Percentiles rank a stretch among this genome's conserved stretches.
Conservation (phyloP, 1,140 invertebrate species). For the Halesus radiatus region DNA sequence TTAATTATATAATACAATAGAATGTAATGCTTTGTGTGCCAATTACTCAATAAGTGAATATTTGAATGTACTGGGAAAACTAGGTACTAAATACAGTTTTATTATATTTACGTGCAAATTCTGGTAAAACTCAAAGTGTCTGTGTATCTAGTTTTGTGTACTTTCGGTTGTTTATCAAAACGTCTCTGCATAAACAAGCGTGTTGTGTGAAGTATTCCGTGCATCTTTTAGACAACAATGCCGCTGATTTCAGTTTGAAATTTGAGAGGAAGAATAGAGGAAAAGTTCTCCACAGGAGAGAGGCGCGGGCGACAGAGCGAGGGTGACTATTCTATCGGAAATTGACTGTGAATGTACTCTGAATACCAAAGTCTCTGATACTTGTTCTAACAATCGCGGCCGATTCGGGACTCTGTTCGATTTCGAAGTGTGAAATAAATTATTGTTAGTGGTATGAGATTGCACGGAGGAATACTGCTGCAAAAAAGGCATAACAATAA, state of each 20-base stretch:
- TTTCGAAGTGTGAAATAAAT: not conserved
- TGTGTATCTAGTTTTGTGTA: too few relatives aligned
- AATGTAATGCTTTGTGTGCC: too few relatives aligned
- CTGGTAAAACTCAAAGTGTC: too few relatives aligned
- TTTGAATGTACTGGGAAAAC: too few relatives aligned
- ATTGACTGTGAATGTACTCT: slow-evolving; percentile 27
- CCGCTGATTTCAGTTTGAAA: slow-evolving; percentile 26
- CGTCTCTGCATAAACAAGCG: not conserved
- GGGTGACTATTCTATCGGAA: slow-evolving; percentile 11
- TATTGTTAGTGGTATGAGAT: too few relatives aligned
- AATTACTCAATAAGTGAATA: too few relatives aligned
- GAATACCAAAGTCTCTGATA: not conserved
- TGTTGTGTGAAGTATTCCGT: not conserved
- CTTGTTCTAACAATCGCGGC: slow-evolving; percentile 13
- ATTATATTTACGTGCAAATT: too few relatives aligned
- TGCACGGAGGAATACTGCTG: too few relatives aligned
- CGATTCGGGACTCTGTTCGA: slow-evolving; percentile 11
- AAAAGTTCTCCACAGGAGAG: not conserved
- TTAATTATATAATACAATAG: too few relatives aligned
- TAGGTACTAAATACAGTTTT: too few relatives aligned
- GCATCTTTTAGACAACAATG: slow-evolving; percentile 19
- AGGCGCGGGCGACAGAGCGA: not conserved
- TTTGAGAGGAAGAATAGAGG: not conserved
- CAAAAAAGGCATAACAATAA: too few relatives aligned
- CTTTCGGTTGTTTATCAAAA: too few relatives aligned